A percentile compares a stretch with the other conserved stretches of the same genome.
Conservation (phyloP, 2,888 invertebrate species). For the Ligdia adustata region DNA sequence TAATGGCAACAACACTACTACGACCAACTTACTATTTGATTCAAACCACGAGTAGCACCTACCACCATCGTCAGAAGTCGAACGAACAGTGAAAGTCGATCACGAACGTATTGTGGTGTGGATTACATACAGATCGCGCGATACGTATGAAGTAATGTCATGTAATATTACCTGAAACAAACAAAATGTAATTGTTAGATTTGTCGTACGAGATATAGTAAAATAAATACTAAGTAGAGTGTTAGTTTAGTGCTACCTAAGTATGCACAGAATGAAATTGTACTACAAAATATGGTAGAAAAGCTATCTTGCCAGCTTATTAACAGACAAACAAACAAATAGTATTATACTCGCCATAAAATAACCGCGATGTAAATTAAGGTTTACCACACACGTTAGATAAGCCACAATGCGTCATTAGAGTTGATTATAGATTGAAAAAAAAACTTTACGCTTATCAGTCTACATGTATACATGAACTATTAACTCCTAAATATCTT, state of each 20-base stretch:
- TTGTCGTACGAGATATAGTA: too few relatives aligned
- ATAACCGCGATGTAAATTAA: neutral
- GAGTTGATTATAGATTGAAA: slow-evolving; percentile 4
- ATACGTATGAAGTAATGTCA: slow-evolving; percentile 9
- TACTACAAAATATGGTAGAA: too few relatives aligned
- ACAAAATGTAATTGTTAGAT: neutral
- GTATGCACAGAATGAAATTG: too few relatives aligned
- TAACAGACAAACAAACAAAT: too few relatives aligned
- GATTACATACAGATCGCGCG: slow-evolving; percentile 16
- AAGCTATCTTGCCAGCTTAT: too few relatives aligned
- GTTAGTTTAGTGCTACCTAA: too few relatives aligned
- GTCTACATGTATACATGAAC: too few relatives aligned
- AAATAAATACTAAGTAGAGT: too few relatives aligned
- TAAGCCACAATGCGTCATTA: neutral
- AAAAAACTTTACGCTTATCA: too few relatives aligned
- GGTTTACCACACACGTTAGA: neutral
- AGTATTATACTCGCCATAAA: too few relatives aligned
- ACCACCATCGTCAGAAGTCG: slow-evolving; percentile 50
- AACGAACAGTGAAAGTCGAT: slow-evolving; percentile 62
- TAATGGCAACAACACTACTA: neutral
- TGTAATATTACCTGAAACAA: slow-evolving; percentile 23
- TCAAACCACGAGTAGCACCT: slow-evolving; percentile 56
- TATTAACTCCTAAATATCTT: too few relatives aligned
- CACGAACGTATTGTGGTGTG: slow-evolving; percentile 12
- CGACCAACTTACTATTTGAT: slow-evolving; percentile 58